Percentiles rank a stretch among this genome's conserved stretches.
phyloP scores from a whole-genome alignment of 1,140 invertebrate species.

The Brachionus calyciflorus region DNA sequence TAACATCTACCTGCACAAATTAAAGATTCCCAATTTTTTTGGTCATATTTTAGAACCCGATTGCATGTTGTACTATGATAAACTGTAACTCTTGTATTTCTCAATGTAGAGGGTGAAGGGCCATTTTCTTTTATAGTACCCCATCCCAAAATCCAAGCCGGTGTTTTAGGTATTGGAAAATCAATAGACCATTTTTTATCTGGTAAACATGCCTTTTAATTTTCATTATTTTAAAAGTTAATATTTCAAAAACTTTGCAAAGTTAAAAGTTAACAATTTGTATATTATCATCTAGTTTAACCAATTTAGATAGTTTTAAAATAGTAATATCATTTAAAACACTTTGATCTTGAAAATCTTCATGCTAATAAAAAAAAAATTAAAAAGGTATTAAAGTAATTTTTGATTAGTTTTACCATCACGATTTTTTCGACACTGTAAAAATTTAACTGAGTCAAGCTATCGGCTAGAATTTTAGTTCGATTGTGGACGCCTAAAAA shows the following conservation, averaged over 20 bases:
- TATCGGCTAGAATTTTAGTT: background rate
- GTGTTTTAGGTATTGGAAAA: slow-evolving; percentile 5
- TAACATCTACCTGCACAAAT: slow-evolving; percentile 46
- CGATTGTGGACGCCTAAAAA: slow-evolving; percentile 38
- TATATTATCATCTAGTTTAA: background rate
- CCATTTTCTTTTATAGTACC: slow-evolving; percentile 12
- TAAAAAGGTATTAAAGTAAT: too few relatives aligned
- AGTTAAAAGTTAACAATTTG: slow-evolving; percentile 25
- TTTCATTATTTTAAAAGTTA: background rate
- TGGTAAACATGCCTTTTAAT: slow-evolving; percentile 11
- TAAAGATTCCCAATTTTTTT: background rate
- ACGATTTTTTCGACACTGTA: background rate
- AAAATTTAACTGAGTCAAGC: background rate
- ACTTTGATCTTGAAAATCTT: background rate
- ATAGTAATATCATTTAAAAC: slow-evolving; percentile 37
- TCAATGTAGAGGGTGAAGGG: background rate
- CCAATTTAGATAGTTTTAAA: slow-evolving; percentile 16
- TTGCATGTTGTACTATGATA: background rate
- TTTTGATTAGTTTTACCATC: background rate
- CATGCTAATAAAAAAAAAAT: too few relatives aligned
- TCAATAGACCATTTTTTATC: background rate
- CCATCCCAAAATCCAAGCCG: slow-evolving; percentile 23
- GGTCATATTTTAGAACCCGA: background rate
- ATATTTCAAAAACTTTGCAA: background rate
- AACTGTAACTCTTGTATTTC: slow-evolving; percentile 5